These are phyloP conservation scores for Cyrtonyx montezumae DNA, from an alignment of 2,113 vertebrate genomes.

Conservation along the genomic window DNA sequence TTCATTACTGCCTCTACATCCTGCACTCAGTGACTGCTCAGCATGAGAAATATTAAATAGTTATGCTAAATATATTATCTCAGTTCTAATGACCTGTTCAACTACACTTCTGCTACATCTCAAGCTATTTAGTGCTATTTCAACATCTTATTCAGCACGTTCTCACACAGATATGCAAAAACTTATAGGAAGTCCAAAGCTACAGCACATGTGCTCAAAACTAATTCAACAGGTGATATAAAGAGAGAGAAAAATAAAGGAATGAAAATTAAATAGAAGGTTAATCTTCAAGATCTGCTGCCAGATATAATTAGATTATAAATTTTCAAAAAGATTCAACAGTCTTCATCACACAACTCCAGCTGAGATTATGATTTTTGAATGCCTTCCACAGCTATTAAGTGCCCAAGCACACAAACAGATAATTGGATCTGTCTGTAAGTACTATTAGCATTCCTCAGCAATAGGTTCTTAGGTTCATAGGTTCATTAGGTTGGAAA, in stretches of 20 bases:
- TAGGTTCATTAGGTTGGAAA: too few species aligned
- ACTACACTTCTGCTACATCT: neutral
- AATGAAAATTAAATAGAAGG: neutral
- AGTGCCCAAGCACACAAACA: neutral
- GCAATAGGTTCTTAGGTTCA: too few species aligned
- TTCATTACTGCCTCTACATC: neutral
- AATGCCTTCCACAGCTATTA: neutral
- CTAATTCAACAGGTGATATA: neutral
- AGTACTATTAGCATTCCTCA: neutral
- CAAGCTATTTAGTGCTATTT: neutral
- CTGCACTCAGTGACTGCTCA: neutral
- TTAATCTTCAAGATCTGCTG: neutral
- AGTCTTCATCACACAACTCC: neutral
- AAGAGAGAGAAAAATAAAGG: neutral
- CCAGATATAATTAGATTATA: neutral
- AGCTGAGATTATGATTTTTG: neutral
- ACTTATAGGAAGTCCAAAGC: neutral
- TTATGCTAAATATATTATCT: constrained; percentile 5
- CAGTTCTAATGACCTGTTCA: neutral
- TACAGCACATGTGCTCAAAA: neutral
- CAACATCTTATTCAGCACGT: neutral
- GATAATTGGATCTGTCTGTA: neutral
- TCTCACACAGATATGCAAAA: neutral
- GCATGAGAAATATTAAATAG: constrained; percentile 23
- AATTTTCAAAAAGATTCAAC: neutral